Evolutionary conservation across 2,113 vertebrate species (phyloP).

Genomic region (Ardeotis arabs): DNA sequence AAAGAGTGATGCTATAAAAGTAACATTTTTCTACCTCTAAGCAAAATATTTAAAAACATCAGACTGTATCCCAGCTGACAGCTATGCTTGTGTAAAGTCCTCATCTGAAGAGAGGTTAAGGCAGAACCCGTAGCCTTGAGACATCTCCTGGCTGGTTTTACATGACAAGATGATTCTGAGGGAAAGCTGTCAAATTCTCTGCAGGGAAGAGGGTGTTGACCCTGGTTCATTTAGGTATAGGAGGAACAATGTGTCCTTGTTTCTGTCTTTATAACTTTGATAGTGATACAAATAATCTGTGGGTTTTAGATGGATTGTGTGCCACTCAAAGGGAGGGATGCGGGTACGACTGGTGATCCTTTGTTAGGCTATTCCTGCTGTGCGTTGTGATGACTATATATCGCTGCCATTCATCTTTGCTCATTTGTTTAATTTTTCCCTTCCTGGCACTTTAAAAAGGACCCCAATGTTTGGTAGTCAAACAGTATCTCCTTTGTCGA

Average conservation of each 20-base stretch:
- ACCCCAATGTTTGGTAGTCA: not conserved
- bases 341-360: not conserved
- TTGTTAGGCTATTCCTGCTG: not conserved
- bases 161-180: not conserved
- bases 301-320: not conserved
- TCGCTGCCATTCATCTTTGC: not conserved
- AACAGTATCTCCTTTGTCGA: conserved; percentile 14
- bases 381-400: not conserved
- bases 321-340: not conserved
- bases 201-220: not conserved
- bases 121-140: not conserved
- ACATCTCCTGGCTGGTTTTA: not conserved
- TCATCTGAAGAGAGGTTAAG: not conserved
- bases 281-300: not conserved
- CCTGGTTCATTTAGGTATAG: not conserved
- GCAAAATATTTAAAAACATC: not conserved
- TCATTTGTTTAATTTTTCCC: conserved; percentile 7
- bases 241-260: not conserved
- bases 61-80: not conserved
- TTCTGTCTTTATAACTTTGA: not conserved
- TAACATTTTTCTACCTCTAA: not conserved
- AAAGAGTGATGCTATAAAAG: not conserved
- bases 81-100: not conserved
- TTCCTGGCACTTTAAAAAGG: conserved; percentile 1
- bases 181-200: not conserved